A percentile compares a stretch with the other conserved stretches of the same genome.
These are phyloP conservation scores for Phlogophora meticulosa DNA, from an alignment of 2,888 invertebrate species.

Conservation along the genomic window DNA sequence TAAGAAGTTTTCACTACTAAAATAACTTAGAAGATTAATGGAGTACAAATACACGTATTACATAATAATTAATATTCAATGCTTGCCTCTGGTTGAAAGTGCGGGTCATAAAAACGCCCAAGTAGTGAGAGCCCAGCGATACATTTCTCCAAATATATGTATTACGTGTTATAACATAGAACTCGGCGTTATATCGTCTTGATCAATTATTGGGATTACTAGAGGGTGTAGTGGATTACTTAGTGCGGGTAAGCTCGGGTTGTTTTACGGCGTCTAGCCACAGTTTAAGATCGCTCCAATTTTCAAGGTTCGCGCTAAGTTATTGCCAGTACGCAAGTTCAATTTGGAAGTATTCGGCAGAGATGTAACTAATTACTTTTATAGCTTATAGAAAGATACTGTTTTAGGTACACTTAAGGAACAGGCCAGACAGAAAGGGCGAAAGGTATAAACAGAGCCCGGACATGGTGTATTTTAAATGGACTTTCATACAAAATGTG, in stretches of 20 bases:
- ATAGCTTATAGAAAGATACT: constrained; percentile 33
- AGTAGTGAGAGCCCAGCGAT: constrained; percentile 49
- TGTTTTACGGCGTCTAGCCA: constrained; percentile 40
- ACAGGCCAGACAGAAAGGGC: too few species aligned
- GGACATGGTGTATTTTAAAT: too few species aligned
- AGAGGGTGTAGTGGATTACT: constrained; percentile 43
- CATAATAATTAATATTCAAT: constrained; percentile 63
- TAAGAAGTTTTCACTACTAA: too few species aligned
- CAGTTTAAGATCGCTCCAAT: constrained; percentile 24
- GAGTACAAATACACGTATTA: constrained; percentile 47
- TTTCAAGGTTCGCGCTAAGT: constrained; percentile 41
- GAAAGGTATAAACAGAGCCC: too few species aligned
- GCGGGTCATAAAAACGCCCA: constrained; percentile 59
- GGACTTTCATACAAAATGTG: too few species aligned
- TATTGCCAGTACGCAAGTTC: constrained; percentile 20
- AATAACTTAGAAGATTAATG: constrained; percentile 38
- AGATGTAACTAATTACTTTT: constrained; percentile 35
- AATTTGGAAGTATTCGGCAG: constrained; percentile 35
- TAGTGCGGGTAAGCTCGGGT: constrained; percentile 33
- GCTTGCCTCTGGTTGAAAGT: constrained; percentile 39
- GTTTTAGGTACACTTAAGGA: constrained; percentile 12
- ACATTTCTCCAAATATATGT: constrained; percentile 62
- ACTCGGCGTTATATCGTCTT: constrained; percentile 43
- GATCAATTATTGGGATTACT: constrained; percentile 54
- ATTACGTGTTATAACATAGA: constrained; percentile 59